Evolutionary conservation across 2,888 invertebrate genomes (phyloP), one percentile per base, ranked within the genome.

Genomic region (Sinodicranocentrus sp.): DNA sequence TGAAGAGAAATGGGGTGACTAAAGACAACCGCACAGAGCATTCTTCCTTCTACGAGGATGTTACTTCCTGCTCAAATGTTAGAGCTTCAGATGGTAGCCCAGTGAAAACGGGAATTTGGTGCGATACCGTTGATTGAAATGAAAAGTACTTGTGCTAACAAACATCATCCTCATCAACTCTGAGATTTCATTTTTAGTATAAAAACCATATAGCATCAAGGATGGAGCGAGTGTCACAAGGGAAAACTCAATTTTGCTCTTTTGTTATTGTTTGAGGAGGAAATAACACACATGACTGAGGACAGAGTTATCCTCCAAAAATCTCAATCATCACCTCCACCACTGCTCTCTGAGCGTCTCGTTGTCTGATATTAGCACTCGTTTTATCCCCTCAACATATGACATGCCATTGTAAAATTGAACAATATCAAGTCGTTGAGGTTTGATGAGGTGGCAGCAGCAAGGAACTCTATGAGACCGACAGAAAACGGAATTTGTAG

Each of bases 81-180:
- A n/a, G n/a, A n/a, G n/a, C n/a, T n/a, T n/a, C n/a, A n/a, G n/a
- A n/a, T n/a, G n/a, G n/a, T n/a, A n/a, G 33, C 33, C 10, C 5
- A 10, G 33, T 33, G 33, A 33, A 33, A 33, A 33, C 3, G 33
- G 33, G 33, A 33, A 33, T 25, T 23, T 19, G 2, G 25, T 59
- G 59, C 19, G 10, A 3, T 33, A 28, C 26, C 17, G 67, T 15
- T 63, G 63, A 63, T 26, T 65, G 67, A 80, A 57, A 73, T 72
- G 80, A 73, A 80, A 80, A 80, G 80, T 21, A 57, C 26, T 73
- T 80, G 67, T 52, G 72, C 79, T 71, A 70, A 80, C 80, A 80
- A 78, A 70, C 44, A 44, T 67, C 67, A 44, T 10, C 33, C n/a
- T 63, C 2, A 28, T 25, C 17, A 25, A 15, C 57, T 17, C 6